Conservation (phyloP, 1,140 invertebrate species). For the Drosophila mauritiana region DNA sequence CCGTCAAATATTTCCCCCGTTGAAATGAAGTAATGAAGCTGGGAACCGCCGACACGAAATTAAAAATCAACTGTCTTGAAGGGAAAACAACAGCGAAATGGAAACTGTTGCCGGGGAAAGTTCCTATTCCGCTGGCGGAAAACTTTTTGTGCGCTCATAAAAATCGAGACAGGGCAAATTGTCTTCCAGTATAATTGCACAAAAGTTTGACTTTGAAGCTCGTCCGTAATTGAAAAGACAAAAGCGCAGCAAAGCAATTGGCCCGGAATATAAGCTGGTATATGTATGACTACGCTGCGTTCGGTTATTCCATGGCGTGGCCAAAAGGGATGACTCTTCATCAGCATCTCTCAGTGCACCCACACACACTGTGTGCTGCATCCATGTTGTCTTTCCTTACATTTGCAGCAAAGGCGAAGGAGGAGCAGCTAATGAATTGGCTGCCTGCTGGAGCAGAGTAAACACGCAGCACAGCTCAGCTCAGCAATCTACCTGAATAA, state of each 20-base stretch:
- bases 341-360: constrained; percentile 30
- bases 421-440: constrained; percentile 34
- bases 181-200: constrained; percentile 44
- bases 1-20: constrained; percentile 36
- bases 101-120: constrained; percentile 30
- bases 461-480: constrained; percentile 24
- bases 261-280: constrained; percentile 11
- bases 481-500: constrained; percentile 33
- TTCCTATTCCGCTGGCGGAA: constrained; percentile 16
- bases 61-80: constrained; percentile 44
- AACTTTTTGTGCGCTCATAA: constrained; percentile 34
- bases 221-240: constrained; percentile 57
- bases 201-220: constrained; percentile 59
- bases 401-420: constrained; percentile 9
- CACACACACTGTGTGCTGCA: constrained; percentile 9
- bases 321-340: constrained; percentile 13
- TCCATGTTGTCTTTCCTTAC: constrained; percentile 23
- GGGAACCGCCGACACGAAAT: constrained; percentile 31
- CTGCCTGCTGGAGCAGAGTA: constrained; percentile 44
- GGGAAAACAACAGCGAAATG: constrained; percentile 20
- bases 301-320: not conserved
- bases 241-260: constrained; percentile 51
- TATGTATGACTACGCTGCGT: not conserved
- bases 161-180: constrained; percentile 54
- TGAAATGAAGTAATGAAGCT: constrained; percentile 11